A percentile compares a stretch with the other conserved stretches of the same genome.
Conservation (phyloP, 2,113 vertebrate species). For the Bubo blakistoni region DNA sequence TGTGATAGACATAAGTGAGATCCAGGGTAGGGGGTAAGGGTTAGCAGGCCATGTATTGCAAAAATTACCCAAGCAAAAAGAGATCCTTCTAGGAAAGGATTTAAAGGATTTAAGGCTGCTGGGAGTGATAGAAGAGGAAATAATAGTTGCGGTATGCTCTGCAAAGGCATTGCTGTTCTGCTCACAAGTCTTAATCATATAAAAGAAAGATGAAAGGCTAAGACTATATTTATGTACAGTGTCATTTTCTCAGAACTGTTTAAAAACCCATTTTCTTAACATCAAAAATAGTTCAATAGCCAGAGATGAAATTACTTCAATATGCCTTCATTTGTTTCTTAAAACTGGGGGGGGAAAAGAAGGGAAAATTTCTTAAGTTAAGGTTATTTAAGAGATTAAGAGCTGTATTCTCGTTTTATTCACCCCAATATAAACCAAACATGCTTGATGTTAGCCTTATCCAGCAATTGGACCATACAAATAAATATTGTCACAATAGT, state of each 20-base stretch:
- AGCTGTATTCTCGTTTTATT: neutral
- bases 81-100: slow-evolving; percentile 67
- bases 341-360: neutral
- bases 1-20: slow-evolving; percentile 61
- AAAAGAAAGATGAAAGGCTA: slow-evolving; percentile 50
- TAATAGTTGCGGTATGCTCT: slow-evolving; percentile 41
- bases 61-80: slow-evolving; percentile 58
- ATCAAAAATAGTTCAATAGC: neutral
- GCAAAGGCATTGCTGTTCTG: slow-evolving; percentile 35
- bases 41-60: slow-evolving; percentile 57
- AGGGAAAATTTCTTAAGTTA: neutral
- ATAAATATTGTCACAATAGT: neutral
- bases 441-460: neutral
- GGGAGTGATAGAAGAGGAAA: slow-evolving; percentile 60
- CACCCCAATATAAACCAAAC: neutral
- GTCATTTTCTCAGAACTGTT: slow-evolving; percentile 47
- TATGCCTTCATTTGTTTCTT: slow-evolving; percentile 15
- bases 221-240: slow-evolving; percentile 7
- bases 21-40: slow-evolving; percentile 52
- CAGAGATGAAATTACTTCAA: slow-evolving; percentile 16
- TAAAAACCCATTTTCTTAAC: slow-evolving; percentile 9
- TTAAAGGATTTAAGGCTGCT: slow-evolving; percentile 72
- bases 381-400: neutral
- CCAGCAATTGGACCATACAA: neutral
- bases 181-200: slow-evolving; percentile 56